Evolutionary conservation across 1,140 invertebrate species (phyloP).

Genomic region (Zophobas atratus): DNA sequence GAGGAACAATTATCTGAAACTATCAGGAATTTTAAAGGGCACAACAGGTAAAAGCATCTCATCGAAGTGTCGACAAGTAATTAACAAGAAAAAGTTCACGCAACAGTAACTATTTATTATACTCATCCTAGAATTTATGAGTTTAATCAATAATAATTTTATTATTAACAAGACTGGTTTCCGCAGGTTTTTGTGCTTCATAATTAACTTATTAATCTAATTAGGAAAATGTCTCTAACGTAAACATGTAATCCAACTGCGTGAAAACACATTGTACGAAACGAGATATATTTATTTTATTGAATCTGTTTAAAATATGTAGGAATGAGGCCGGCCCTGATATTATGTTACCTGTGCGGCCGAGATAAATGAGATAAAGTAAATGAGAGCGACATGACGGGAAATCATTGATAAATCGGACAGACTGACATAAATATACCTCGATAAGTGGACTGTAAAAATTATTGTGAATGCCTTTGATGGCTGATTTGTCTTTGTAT

Average conservation of each 20-base stretch:
- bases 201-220: conserved; percentile 16
- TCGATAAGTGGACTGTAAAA: conserved; percentile 32
- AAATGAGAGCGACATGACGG: conserved; percentile 37
- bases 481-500: conserved; percentile 36
- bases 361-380: conserved; percentile 31
- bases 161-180: neutral
- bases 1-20: conserved; percentile 33
- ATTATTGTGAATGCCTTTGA: conserved; percentile 26
- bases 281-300: conserved; percentile 18
- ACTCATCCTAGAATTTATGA: conserved; percentile 20
- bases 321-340: conserved; percentile 37
- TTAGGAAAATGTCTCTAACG: conserved; percentile 4
- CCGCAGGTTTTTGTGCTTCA: neutral
- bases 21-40: conserved; percentile 26
- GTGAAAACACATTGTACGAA: neutral
- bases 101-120: conserved; percentile 36
- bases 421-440: conserved; percentile 39
- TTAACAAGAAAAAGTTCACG: conserved; percentile 30
- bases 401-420: conserved; percentile 33
- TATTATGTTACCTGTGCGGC: conserved; percentile 41
- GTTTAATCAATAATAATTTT: conserved; percentile 2
- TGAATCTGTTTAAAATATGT: conserved; percentile 16
- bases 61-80: conserved; percentile 23
- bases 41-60: conserved; percentile 5
- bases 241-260: neutral